Percentiles rank a stretch among this genome's conserved stretches.
Evolutionary conservation across 2,888 invertebrate species (phyloP).

Genomic region (Cheilosia impressa): DNA sequence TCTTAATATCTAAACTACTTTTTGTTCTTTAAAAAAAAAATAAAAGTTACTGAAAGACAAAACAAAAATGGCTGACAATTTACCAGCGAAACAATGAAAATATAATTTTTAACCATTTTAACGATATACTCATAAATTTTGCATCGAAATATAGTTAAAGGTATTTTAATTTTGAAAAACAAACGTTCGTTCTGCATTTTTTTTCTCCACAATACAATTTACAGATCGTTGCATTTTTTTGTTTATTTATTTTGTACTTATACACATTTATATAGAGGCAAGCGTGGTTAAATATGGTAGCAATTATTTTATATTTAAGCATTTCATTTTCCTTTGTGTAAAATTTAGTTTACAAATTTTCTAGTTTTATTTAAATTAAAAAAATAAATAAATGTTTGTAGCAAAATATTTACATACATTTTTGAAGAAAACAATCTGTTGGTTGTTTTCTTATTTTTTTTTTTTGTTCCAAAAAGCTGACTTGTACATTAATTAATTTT

Average conservation of each 20-base stretch:
- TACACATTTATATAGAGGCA: conserved; percentile 74
- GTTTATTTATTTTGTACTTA: conserved; percentile 61
- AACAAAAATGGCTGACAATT: conserved; percentile 2
- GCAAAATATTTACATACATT: conserved; percentile 64
- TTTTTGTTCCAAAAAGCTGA: conserved; percentile 42
- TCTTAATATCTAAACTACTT: neutral
- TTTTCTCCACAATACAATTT: conserved; percentile 15
- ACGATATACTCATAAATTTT: conserved; percentile 36
- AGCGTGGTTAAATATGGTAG: conserved; percentile 67
- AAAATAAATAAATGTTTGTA: conserved; percentile 56
- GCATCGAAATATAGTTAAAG: conserved; percentile 17
- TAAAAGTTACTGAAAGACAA: neutral
- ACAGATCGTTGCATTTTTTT: conserved; percentile 7
- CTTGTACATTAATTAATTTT: neutral
- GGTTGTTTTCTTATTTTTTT: neutral
- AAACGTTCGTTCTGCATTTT: neutral
- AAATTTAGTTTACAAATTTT: conserved; percentile 24
- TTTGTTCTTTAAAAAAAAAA: conserved; percentile 21
- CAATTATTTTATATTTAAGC: conserved; percentile 28
- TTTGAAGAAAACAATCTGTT: conserved; percentile 28
- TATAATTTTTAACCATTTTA: conserved; percentile 16
- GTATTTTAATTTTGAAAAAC: neutral
- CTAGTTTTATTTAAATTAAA: conserved; percentile 31
- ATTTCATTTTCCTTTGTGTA: conserved; percentile 30
- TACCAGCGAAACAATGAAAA: neutral